Conservation (phyloP, 2,797 vertebrate genomes). For the Dicrostonyx torquatus region DNA sequence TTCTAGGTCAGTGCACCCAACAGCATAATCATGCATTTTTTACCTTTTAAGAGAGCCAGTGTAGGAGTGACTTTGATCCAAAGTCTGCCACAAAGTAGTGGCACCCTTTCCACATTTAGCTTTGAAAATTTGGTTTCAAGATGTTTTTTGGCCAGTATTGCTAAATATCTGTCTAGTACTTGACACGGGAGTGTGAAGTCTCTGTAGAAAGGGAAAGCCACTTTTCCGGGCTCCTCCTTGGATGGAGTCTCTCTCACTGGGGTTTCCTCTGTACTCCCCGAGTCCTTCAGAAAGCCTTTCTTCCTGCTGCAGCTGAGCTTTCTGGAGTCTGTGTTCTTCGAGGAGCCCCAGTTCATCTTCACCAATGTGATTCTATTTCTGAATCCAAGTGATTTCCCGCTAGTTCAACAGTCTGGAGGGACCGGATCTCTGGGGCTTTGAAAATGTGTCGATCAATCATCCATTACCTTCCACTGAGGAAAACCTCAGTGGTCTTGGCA, state of each 20-base stretch:
- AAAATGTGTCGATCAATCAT: slow-evolving; percentile 88
- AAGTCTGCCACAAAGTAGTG: slow-evolving; percentile 95
- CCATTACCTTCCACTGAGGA: slow-evolving; percentile 88
- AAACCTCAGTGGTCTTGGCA: slow-evolving; percentile 56
- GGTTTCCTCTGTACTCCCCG: slow-evolving; percentile 95
- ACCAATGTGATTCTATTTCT: slow-evolving; percentile 93
- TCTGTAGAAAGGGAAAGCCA: slow-evolving; percentile 98
- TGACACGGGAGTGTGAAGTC: slow-evolving; percentile 95
- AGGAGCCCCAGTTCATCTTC: slow-evolving; percentile 95
- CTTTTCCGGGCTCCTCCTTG: slow-evolving; percentile 95
- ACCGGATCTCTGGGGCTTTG: slow-evolving; percentile 92
- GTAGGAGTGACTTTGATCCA: slow-evolving; percentile 95
- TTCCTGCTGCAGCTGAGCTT: slow-evolving; percentile 98
- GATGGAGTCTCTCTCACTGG: slow-evolving; percentile 97
- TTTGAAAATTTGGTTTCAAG: slow-evolving; percentile 98
- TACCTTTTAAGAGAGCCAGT: slow-evolving; percentile 83
- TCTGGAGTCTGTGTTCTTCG: slow-evolving; percentile 94
- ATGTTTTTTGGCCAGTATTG: slow-evolving; percentile 94
- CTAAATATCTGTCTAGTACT: slow-evolving; percentile 92
- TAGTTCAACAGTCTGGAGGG: slow-evolving; percentile 91
- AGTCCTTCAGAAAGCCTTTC: slow-evolving; percentile 98
- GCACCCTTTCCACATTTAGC: slow-evolving; percentile 96
- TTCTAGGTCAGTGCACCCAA: neutral
- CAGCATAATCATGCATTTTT: neutral
- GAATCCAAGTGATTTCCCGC: slow-evolving; percentile 95